phyloP scores from a whole-genome alignment of 2,113 vertebrate species.

The Athene noctua region DNA sequence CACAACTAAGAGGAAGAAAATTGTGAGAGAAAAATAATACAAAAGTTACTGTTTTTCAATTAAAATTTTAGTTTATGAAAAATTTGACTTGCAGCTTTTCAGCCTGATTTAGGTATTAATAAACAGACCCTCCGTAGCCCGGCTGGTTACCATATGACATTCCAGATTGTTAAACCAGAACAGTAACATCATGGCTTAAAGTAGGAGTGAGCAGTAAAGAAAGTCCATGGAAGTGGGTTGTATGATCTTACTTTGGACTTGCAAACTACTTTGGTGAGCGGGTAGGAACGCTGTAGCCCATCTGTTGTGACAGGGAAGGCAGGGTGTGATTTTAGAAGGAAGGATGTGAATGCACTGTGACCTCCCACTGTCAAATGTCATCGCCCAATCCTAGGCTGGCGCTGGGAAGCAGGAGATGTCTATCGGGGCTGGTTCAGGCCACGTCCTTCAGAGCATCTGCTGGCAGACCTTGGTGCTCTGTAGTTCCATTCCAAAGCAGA shows the following conservation, averaged over 20 bases:
- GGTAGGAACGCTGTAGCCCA: neutral
- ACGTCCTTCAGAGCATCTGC: neutral
- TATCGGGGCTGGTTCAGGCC: neutral
- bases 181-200: neutral
- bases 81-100: neutral
- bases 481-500: neutral
- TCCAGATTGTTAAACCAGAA: neutral
- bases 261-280: neutral
- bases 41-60: neutral
- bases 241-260: neutral
- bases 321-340: neutral
- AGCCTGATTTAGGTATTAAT: neutral
- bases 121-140: neutral
- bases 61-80: neutral
- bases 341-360: neutral
- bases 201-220: neutral
- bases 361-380: neutral
- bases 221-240: neutral
- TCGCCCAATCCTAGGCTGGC: neutral
- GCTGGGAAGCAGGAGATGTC: neutral
- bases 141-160: accelerated
- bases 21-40: neutral
- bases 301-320: neutral
- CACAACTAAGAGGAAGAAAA: neutral
- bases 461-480: neutral